Conservation (phyloP, 1,140 invertebrate genomes). For the Archegozetes longisetosus region DNA sequence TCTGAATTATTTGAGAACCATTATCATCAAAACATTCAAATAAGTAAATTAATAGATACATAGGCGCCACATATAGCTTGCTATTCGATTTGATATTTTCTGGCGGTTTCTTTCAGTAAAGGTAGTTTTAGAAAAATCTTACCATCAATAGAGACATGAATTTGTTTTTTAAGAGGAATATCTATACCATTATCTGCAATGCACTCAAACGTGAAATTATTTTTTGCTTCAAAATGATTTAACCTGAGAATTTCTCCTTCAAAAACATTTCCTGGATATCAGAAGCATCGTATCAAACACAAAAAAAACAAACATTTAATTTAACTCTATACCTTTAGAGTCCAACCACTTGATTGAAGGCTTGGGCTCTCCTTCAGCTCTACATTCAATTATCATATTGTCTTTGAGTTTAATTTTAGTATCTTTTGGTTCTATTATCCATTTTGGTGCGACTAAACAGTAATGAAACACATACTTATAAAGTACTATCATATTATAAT, state of each 20-base stretch:
- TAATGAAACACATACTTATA: conserved; percentile 6
- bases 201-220: conserved; percentile 10
- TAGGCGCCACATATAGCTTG: too few species aligned
- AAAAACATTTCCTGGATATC: conserved; percentile 7
- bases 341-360: conserved; percentile 74
- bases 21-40: neutral
- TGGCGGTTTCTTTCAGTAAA: too few species aligned
- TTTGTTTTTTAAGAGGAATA: conserved; percentile 7
- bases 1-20: too few species aligned
- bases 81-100: too few species aligned
- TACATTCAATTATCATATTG: conserved; percentile 59
- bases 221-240: conserved; percentile 4
- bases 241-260: conserved; percentile 9
- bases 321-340: conserved; percentile 67
- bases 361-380: too few species aligned
- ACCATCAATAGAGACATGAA: conserved; percentile 12
- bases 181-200: conserved; percentile 14
- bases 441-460: conserved; percentile 64
- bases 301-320: conserved; percentile 50
- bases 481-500: too few species aligned
- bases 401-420: conserved; percentile 63
- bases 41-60: too few species aligned
- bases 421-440: conserved; percentile 74
- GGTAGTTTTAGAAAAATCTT: too few species aligned
- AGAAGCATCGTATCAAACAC: conserved; percentile 4